These are phyloP conservation scores for Rhingia rostrata DNA, from an alignment of 2,888 invertebrate genomes.

Conservation along the genomic window DNA sequence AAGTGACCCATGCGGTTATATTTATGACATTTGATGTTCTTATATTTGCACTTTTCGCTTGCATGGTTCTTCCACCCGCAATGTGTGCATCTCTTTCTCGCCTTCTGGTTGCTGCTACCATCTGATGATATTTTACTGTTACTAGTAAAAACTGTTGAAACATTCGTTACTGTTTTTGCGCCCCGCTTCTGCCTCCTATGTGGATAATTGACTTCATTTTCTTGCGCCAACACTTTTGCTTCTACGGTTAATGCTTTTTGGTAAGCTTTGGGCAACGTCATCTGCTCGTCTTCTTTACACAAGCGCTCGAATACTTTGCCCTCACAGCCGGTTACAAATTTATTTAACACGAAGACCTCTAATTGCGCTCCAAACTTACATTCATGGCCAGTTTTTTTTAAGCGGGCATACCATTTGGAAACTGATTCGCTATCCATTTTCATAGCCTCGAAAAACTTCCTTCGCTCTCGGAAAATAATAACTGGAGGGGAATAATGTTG, in stretches of 20 bases:
- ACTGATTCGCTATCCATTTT: conserved; percentile 6
- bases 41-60: conserved; percentile 5
- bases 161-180: background rate
- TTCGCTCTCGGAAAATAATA: conserved; percentile 17
- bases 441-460: conserved; percentile 1
- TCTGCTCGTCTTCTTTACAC: conserved; percentile 1
- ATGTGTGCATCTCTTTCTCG: conserved; percentile 7
- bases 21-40: conserved; percentile 6
- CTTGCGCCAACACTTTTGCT: background rate
- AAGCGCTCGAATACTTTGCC: conserved; percentile 2
- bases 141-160: background rate
- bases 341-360: background rate
- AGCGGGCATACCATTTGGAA: background rate
- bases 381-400: conserved; percentile 11
- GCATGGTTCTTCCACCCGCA: conserved; percentile 30
- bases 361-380: conserved; percentile 12
- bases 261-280: background rate
- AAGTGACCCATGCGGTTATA: conserved; percentile 13
- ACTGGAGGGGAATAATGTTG: conserved; percentile 14
- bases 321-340: background rate
- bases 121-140: conserved; percentile 15
- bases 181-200: background rate
- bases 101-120: background rate
- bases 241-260: conserved; percentile 10
- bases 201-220: conserved; percentile 26